Evolutionary conservation across 1,140 invertebrate genomes (phyloP).

Genomic region (Papilio aristodemus): DNA sequence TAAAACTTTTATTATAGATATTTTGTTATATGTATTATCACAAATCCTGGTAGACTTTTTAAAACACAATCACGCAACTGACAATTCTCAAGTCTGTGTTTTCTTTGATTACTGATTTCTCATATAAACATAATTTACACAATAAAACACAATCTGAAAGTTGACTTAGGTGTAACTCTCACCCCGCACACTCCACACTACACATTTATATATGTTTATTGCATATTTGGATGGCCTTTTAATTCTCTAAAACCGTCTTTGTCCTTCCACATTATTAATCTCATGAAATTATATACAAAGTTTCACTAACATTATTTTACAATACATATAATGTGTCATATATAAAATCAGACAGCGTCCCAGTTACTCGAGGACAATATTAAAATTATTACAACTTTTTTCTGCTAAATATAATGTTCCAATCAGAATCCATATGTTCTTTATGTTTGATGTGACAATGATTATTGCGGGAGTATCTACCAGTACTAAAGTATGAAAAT

Average conservation of each 20-base stretch:
- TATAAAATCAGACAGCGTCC: slow-evolving; percentile 55
- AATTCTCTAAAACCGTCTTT: slow-evolving; percentile 73
- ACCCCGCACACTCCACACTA: slow-evolving; percentile 73
- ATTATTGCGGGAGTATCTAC: slow-evolving; percentile 78
- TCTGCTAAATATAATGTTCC: slow-evolving; percentile 51
- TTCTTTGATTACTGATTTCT: slow-evolving; percentile 76
- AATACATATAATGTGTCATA: slow-evolving; percentile 62
- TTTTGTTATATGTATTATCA: slow-evolving; percentile 82
- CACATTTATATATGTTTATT: slow-evolving; percentile 77
- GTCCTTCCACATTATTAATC: slow-evolving; percentile 71
- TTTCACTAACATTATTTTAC: slow-evolving; percentile 78
- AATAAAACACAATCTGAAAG: slow-evolving; percentile 74
- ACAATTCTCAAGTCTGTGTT: slow-evolving; percentile 76
- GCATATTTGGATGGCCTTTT: slow-evolving; percentile 78
- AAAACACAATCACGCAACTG: slow-evolving; percentile 81
- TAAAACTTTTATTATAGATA: slow-evolving; percentile 82
- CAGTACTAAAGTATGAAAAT: slow-evolving; percentile 81
- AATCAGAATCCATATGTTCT: slow-evolving; percentile 43
- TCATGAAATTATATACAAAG: slow-evolving; percentile 79
- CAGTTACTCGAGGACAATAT: slow-evolving; percentile 52
- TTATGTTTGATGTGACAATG: slow-evolving; percentile 56
- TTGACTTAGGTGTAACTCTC: slow-evolving; percentile 75
- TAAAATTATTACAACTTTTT: slow-evolving; percentile 53
- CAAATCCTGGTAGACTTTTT: slow-evolving; percentile 82
- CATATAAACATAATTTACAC: slow-evolving; percentile 80